phyloP scores from a whole-genome alignment of 2,113 vertebrate genomes.

The Hylia prasina region DNA sequence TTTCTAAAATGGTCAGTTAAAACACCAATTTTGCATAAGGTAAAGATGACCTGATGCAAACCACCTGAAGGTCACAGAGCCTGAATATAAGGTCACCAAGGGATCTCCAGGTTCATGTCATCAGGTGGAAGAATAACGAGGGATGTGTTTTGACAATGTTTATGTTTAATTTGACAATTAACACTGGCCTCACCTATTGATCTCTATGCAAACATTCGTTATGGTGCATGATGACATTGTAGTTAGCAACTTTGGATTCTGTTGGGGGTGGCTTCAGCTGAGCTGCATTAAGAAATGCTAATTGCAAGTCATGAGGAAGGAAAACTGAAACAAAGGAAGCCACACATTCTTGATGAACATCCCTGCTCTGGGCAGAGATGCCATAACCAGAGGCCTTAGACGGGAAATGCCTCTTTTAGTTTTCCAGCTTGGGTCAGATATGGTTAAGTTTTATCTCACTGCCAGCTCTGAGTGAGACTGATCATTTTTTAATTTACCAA shows the following conservation, averaged over 20 bases:
- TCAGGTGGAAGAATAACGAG: slow-evolving; percentile 12
- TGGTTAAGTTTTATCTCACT: background rate
- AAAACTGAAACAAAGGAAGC: slow-evolving; percentile 12
- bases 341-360: background rate
- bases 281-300: slow-evolving; percentile 37
- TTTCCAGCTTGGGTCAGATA: background rate
- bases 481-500: background rate
- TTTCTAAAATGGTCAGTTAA: slow-evolving; percentile 13
- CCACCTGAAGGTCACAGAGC: slow-evolving; percentile 51
- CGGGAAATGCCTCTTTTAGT: background rate
- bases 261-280: background rate
- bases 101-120: slow-evolving; percentile 36
- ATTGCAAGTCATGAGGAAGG: slow-evolving; percentile 23
- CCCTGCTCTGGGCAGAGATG: background rate
- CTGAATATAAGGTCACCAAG: slow-evolving; percentile 32
- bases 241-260: slow-evolving; percentile 27
- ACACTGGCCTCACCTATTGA: slow-evolving; percentile 54
- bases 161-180: slow-evolving; percentile 56
- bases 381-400: background rate
- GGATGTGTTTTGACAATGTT: slow-evolving; percentile 49
- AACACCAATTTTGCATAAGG: slow-evolving; percentile 45
- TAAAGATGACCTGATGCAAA: slow-evolving; percentile 36
- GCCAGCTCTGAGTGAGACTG: background rate
- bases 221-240: slow-evolving; percentile 18
- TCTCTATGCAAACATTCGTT: slow-evolving; percentile 48